Conservation (phyloP, 2,888 invertebrate genomes). For the Chloromyia formosa region DNA sequence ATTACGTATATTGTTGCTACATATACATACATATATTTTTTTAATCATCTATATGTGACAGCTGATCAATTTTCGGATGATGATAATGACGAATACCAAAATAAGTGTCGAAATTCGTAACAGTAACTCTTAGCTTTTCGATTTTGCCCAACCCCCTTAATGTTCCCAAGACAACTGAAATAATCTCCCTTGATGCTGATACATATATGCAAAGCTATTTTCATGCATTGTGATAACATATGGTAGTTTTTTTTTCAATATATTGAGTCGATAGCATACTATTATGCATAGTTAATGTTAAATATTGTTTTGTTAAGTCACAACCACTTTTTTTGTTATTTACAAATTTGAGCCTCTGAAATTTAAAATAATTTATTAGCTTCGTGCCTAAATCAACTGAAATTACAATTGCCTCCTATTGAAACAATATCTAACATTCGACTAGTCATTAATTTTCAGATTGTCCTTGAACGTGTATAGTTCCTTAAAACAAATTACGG, state of each 20-base stretch:
- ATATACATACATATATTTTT: constrained; percentile 16
- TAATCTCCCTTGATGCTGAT: constrained; percentile 30
- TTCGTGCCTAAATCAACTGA: no score
- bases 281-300: constrained; percentile 35
- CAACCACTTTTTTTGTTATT: not conserved
- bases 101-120: constrained; percentile 35
- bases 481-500: no score
- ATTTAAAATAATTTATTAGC: no score
- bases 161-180: not conserved
- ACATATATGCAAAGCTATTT: constrained; percentile 26
- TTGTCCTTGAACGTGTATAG: no score
- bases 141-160: not conserved
- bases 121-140: constrained; percentile 8
- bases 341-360: not conserved
- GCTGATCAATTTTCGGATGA: constrained; percentile 32
- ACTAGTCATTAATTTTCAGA: no score
- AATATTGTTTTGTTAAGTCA: constrained; percentile 30
- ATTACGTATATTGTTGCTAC: constrained; percentile 39
- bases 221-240: constrained; percentile 42
- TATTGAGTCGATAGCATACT: not conserved
- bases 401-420: no score
- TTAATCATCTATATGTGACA: constrained; percentile 37
- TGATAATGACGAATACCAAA: not conserved
- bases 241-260: constrained; percentile 39
- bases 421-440: no score